A percentile compares a stretch with the other conserved stretches of the same genome.
Conservation (phyloP, 2,797 vertebrate species). For the Hippoglossus hippoglossus region DNA sequence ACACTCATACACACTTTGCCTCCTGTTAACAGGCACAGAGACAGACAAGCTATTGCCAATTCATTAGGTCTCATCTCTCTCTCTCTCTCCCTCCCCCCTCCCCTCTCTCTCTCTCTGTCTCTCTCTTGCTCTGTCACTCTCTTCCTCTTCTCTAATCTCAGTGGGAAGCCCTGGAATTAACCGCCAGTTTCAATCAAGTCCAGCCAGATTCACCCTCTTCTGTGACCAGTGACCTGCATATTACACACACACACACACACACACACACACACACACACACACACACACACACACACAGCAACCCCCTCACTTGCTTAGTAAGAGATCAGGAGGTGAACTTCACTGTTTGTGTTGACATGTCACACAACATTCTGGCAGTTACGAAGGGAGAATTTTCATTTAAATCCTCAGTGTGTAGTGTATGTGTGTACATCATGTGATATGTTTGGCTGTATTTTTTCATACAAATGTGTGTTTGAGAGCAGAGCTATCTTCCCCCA, state of each 20-base stretch:
- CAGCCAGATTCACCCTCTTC: slow-evolving; percentile 73
- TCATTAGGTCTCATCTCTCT: slow-evolving; percentile 50
- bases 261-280: slow-evolving; percentile 28
- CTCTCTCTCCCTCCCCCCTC: slow-evolving; percentile 27
- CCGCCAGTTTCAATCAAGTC: slow-evolving; percentile 82
- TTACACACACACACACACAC: slow-evolving; percentile 28
- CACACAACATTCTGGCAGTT: slow-evolving; percentile 57
- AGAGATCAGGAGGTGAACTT: slow-evolving; percentile 61
- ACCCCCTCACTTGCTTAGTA: slow-evolving; percentile 30
- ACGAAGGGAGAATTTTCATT: slow-evolving; percentile 57
- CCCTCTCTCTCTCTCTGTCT: slow-evolving; percentile 19
- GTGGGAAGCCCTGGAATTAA: slow-evolving; percentile 80
- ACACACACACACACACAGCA: slow-evolving; percentile 14
- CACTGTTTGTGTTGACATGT: slow-evolving; percentile 8
- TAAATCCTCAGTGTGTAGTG: slow-evolving; percentile 45
- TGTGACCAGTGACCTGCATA: slow-evolving; percentile 70
- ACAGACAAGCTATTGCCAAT: slow-evolving; percentile 48
- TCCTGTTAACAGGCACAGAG: slow-evolving; percentile 25
- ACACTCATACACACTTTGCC: neutral
- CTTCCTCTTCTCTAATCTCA: slow-evolving; percentile 66
- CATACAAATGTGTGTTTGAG: slow-evolving; percentile 17
- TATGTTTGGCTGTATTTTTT: slow-evolving; percentile 9
- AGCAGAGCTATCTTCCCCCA: slow-evolving; percentile 29
- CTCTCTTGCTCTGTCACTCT: slow-evolving; percentile 28
- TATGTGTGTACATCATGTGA: neutral